Percentiles rank a stretch among this genome's conserved stretches.
phyloP scores from a whole-genome alignment of 2,797 vertebrate genomes.

The Gymnothorax reevesii region DNA sequence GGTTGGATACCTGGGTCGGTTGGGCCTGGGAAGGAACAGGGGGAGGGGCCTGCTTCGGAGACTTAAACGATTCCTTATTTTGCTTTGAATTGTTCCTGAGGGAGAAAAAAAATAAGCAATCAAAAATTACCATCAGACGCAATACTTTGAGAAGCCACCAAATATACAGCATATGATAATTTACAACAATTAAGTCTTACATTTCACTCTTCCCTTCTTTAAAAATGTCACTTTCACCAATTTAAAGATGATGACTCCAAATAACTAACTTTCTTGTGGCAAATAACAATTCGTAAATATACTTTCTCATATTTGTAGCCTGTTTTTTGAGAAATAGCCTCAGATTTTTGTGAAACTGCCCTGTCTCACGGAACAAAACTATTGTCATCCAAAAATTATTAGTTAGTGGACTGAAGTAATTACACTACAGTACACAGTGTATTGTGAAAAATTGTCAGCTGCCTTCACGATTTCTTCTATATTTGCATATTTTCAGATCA shows the following conservation, averaged over 20 bases:
- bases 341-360: neutral
- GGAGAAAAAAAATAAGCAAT: constrained; percentile 33
- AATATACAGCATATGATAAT: neutral
- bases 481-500: too few species aligned
- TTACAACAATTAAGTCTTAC: neutral
- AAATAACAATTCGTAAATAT: neutral
- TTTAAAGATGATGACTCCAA: neutral
- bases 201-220: neutral
- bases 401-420: neutral
- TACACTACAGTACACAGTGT: neutral
- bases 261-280: neutral
- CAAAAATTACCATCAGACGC: neutral
- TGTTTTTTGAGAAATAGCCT: neutral
- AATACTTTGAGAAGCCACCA: neutral
- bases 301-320: neutral
- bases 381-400: neutral
- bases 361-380: neutral
- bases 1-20: constrained; percentile 77
- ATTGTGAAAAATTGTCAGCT: neutral
- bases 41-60: constrained; percentile 66
- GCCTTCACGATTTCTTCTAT: too few species aligned
- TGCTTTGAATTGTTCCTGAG: constrained; percentile 90
- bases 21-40: constrained; percentile 75
- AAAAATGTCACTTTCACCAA: neutral
- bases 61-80: constrained; percentile 83